Percentiles rank a stretch among this genome's conserved stretches.
phyloP scores from a whole-genome alignment of 2,888 invertebrate species.

The Meghimatium bilineatum region DNA sequence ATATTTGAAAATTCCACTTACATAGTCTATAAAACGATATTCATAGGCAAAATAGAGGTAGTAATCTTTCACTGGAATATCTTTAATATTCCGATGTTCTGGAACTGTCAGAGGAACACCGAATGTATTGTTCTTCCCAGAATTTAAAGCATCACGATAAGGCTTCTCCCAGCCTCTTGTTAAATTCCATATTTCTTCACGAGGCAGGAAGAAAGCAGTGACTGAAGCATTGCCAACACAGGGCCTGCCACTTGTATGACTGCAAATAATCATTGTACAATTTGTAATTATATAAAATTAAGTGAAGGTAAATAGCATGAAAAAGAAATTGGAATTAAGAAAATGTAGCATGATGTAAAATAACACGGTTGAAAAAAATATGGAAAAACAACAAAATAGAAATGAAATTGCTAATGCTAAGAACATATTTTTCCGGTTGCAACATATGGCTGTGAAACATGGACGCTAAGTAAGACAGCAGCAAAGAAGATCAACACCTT shows the following conservation, averaged over 20 bases:
- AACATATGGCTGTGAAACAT: too few species aligned
- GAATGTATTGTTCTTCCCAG: background rate
- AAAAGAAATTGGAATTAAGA: too few species aligned
- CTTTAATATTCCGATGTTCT: constrained; percentile 46
- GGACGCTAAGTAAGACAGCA: too few species aligned
- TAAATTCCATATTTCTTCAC: constrained; percentile 48
- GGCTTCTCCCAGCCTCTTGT: constrained; percentile 49
- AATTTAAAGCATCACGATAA: constrained; percentile 6
- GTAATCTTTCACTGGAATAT: constrained; percentile 47
- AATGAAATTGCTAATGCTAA: too few species aligned
- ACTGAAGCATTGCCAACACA: constrained; percentile 92
- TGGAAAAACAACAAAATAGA: too few species aligned
- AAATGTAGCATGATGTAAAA: too few species aligned
- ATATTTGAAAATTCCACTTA: constrained; percentile 54
- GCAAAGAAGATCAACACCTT: too few species aligned
- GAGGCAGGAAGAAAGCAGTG: constrained; percentile 75
- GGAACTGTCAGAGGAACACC: constrained; percentile 34
- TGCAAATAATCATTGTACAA: constrained; percentile 53
- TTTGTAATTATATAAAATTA: background rate
- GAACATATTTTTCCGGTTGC: too few species aligned
- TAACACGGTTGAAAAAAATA: too few species aligned
- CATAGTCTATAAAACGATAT: constrained; percentile 63
- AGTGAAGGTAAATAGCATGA: background rate
- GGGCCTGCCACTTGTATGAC: constrained; percentile 93
- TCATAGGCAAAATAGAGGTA: constrained; percentile 53